Percentiles rank a stretch among this genome's conserved stretches.
phyloP scores from a whole-genome alignment of 1,140 invertebrate species.

The Platorchestia sp. region DNA sequence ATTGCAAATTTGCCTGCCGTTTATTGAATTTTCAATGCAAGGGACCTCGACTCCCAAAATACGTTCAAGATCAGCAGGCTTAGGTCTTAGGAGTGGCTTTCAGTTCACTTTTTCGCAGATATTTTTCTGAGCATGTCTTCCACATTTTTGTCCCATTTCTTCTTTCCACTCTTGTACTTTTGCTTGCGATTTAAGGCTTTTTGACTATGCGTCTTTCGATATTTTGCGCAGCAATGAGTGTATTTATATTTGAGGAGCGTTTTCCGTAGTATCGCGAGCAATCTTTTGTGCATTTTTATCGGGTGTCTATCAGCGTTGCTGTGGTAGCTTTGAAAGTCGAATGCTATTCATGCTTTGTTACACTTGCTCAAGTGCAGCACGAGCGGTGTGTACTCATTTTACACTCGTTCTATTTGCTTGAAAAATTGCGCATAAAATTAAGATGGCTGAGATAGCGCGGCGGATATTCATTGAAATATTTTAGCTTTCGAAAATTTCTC shows the following conservation, averaged over 20 bases:
- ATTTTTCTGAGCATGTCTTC: background rate
- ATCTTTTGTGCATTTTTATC: background rate
- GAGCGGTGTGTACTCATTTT: background rate
- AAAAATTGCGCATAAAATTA: background rate
- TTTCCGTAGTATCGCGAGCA: background rate
- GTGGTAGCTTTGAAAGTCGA: background rate
- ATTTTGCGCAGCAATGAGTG: background rate
- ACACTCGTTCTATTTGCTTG: background rate
- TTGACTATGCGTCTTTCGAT: background rate
- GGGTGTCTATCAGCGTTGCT: background rate
- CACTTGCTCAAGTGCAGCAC: background rate
- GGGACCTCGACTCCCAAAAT: conserved; percentile 30
- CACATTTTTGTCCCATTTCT: background rate
- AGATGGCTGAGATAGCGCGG: background rate
- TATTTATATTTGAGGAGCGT: background rate
- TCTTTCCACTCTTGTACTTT: background rate
- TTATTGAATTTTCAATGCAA: conserved; percentile 51
- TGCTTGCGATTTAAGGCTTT: background rate
- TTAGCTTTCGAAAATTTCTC: background rate
- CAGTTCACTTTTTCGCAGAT: background rate
- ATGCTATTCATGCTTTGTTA: background rate
- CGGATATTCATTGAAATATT: background rate
- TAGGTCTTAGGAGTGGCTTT: background rate
- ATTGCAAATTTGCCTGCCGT: conserved; percentile 50
- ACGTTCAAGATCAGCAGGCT: background rate